phyloP scores from a whole-genome alignment of 92 coral and sea anemone genomes.

The Actinostola sp. region DNA sequence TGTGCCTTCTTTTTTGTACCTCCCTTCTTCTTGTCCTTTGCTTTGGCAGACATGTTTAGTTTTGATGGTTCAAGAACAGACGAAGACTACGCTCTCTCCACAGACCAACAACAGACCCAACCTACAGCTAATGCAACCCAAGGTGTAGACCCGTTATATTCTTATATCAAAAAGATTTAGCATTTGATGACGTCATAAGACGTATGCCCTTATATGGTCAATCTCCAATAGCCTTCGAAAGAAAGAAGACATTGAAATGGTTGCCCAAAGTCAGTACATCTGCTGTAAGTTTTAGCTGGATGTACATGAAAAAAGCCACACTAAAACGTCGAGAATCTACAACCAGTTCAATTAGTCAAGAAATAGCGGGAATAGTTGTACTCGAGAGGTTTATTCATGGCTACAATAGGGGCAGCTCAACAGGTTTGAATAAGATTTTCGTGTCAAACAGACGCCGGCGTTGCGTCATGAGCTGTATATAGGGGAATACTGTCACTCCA shows the following conservation, averaged over 20 bases:
- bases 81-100: not conserved
- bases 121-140: slow-evolving; percentile 30
- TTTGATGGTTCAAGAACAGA: not conserved
- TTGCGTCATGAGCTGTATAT: too few species aligned
- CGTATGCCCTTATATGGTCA: slow-evolving; percentile 43
- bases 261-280: not conserved
- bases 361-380: too few species aligned
- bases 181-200: slow-evolving; percentile 25
- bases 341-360: too few species aligned
- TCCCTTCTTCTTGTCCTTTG: slow-evolving; percentile 78
- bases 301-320: too few species aligned
- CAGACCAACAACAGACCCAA: slow-evolving; percentile 33
- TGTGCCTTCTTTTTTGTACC: slow-evolving; percentile 93
- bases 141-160: not conserved
- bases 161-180: slow-evolving; percentile 9
- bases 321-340: too few species aligned
- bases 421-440: too few species aligned
- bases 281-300: slow-evolving; percentile 11
- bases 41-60: slow-evolving; percentile 63
- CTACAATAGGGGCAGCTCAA: too few species aligned
- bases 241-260: slow-evolving; percentile 7
- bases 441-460: too few species aligned
- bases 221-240: not conserved
- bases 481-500: too few species aligned
- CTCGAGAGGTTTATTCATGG: too few species aligned